Base-by-base conservation (phyloP, 1,140 invertebrate genomes). In the Tribolium madens region DNA sequence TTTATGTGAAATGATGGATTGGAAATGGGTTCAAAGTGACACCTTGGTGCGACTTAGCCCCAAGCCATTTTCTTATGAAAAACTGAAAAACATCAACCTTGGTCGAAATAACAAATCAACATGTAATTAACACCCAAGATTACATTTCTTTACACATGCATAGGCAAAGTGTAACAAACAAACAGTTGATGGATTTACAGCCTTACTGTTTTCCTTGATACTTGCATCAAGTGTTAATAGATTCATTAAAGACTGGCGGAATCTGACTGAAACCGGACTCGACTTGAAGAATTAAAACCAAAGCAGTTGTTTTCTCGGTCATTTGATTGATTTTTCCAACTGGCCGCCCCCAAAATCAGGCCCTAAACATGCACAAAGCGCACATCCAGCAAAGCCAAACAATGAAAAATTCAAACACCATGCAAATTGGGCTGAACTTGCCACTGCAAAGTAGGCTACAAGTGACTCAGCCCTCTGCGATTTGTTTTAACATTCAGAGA, bases 191-290 rank as follows among this genome's bases (percentile, higher is more conserved):
- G n/a, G n/a, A 42, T 42, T 42, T 42, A 42, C 36, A 42, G 36
- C 36, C 36, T n/a, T n/a, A 31, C 2, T 31, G 26, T 31, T 31
- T 31, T 31, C 26, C 14, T 52, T 15, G 14, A 52, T 52, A 3
- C 10, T 50, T 50, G 18, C 52, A 21, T 26, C 7, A 64, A 31
- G 57, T 64, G 57, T 64, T 64, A 64, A 64, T 64, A 42, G 9
- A 42, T 64, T 33, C 21, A 64, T 64, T 33, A 4, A 13, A 12
- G 31, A 36, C 57, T 64, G 12, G 57, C n/a, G 13, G 57, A 64
- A 64, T 64, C 57, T 13, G 50, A 60, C 36, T 47, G 9, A 36
- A 60, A 75, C 52, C 50, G 31, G 73, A 75, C 52, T 64, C 1
- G 52, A 18, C 18, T 10, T 10, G 6, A 57, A 21, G 15, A 26